Evolutionary conservation across 1,140 invertebrate genomes (phyloP), one percentile per base, ranked within the genome.

Genomic region (Eriocheir sinensis): DNA sequence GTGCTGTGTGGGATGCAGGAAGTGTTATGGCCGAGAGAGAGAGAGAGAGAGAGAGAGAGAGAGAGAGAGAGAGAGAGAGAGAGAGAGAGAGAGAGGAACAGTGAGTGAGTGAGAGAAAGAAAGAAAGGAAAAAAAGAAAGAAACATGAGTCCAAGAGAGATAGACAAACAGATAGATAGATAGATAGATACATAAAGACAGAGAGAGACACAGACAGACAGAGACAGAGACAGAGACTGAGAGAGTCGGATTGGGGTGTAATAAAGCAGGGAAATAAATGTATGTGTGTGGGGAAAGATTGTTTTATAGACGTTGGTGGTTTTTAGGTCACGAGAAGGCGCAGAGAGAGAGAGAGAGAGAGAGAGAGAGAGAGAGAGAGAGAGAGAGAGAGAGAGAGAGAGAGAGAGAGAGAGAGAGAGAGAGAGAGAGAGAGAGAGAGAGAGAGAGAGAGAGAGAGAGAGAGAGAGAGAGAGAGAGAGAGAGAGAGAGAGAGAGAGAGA

Each of bases 51-150:
- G 60, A 72, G 60, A 27, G 60, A 72, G 60, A 72, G 60, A 72
- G 60, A 72, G 60, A 72, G 60, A 72, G 60, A 72, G 60, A 72
- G 60, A 72, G 60, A 72, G 60, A 72, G 60, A 72, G 60, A 72
- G 60, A 72, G 60, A 72, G 60, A 72, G 60, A 72, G 60, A 72
- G 60, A 72, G 60, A 72, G 60, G n/a, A n/a, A 72, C 21, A 72
- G 60, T n/a, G 60, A 72, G 60, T n/a, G 60, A 72, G 60, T n/a
- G 60, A 72, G 60, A 72, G 60, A 72, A 15, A n/a, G n/a, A n/a
- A 72, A n/a, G n/a, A n/a, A 72, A n/a, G n/a, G 60, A 72, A n/a
- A 72, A n/a, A 72, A n/a, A 72, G 60, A n/a, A n/a, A n/a, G 60
- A n/a, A n/a, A 72, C 21, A 72, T n/a, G 60, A n/a, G 60, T 8